Evolutionary conservation across 2,888 invertebrate genomes (phyloP), one percentile per base, ranked within the genome.

Genomic region (Oscheius sp.): DNA sequence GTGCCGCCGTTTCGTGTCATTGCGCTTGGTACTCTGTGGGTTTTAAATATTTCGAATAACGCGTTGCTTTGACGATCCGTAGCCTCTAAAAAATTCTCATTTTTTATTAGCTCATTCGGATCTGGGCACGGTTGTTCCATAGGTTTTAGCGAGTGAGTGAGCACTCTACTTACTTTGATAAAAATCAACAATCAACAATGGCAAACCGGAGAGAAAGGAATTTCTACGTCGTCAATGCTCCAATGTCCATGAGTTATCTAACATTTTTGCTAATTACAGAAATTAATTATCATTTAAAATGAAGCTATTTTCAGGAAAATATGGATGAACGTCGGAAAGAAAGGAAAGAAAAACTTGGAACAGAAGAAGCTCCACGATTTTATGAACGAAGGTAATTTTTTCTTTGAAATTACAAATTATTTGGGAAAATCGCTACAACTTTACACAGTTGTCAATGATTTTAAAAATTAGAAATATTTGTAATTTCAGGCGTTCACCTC

Each of bases 291-390:
- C 27, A 43, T 49, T 12, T 12, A 2, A 45, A 16, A 21, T 25
- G 2, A n/a, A 18, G 6, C 12, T 16, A 18, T 55, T 80, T 81
- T 56, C 73, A 84, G 84, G 80, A 83, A 16, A 80, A 71, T 9
- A 85, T 86, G 35, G 86, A 86, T 6, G 84, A 86, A 18, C 76
- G 86, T 45, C 79, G 85, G 7, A 79, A 77, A 29, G 72, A 77
- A n/a, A 55, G 72, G 72, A 77, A 75, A 53, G 82, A 72, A 72
- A 79, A 72, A 43, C 18, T 75, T 12, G 76, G 73, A 18, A 70
- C 70, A 9, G 69, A 56, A 29, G 61, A 35, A 41, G 29, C 35
- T 27, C 73, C 27, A 6, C 25, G 56, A 25, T 56, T 29, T 21
- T 66, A 66, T 35, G 66, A 66, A 29, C 49, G 66, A n/a, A 66